These are phyloP conservation scores for Heterocephalus glaber DNA, from an alignment of 2,113 vertebrate genomes.

Conservation along the genomic window DNA sequence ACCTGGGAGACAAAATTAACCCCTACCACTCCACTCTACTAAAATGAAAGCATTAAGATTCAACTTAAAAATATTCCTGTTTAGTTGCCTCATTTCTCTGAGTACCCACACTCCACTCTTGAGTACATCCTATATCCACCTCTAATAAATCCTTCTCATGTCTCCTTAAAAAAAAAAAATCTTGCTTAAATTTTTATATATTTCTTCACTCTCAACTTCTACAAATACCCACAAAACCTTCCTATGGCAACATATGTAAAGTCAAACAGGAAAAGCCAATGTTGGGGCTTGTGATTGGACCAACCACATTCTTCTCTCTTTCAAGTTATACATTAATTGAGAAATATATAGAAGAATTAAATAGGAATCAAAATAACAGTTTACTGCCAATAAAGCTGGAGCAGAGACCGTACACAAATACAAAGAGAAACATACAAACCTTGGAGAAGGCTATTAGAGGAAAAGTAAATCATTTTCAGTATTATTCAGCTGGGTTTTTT, in stretches of 20 bases:
- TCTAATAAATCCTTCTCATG: not conserved
- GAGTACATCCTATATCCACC: not conserved
- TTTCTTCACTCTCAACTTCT: not conserved
- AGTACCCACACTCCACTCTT: not conserved
- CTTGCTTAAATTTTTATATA: not conserved
- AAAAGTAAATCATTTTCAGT: constrained; percentile 41
- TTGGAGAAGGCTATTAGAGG: not conserved
- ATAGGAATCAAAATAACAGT: constrained; percentile 45
- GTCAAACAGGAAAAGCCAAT: constrained; percentile 39
- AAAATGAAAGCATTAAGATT: constrained; percentile 46
- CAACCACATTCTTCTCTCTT: not conserved
- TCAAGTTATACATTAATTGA: constrained; percentile 3
- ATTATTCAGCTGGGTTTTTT: not conserved
- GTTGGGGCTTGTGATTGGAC: constrained; percentile 6
- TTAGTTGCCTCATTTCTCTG: not conserved
- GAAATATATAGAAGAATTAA: constrained; percentile 45
- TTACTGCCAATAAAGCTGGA: constrained; percentile 21
- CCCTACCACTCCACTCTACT: not conserved
- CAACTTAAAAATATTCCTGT: not conserved
- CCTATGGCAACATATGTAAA: not conserved
- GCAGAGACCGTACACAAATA: constrained; percentile 6
- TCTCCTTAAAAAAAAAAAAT: not conserved
- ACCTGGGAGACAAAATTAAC: not conserved
- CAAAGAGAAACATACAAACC: constrained; percentile 36
- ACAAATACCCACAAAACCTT: constrained; percentile 27